Percentiles rank a stretch among this genome's conserved stretches.
Evolutionary conservation across 2,888 invertebrate genomes (phyloP).

Genomic region (Euplexia lucipara): DNA sequence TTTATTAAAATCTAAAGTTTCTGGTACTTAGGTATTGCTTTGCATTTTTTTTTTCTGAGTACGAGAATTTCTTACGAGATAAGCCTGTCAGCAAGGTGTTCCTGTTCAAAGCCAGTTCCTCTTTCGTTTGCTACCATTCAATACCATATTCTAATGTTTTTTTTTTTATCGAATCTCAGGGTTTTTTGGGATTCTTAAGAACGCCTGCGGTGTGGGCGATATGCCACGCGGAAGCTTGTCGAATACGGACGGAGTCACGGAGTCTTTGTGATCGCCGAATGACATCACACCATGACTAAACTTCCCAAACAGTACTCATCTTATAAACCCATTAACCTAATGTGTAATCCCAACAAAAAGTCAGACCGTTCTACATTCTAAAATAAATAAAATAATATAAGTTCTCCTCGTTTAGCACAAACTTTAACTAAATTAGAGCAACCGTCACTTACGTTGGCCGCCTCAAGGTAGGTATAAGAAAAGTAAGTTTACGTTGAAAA

Average conservation of each 20-base stretch:
- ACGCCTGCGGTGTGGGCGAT: constrained; percentile 68
- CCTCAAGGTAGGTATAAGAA: too few relatives aligned
- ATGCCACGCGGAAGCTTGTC: constrained; percentile 63
- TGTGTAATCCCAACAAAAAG: constrained; percentile 14
- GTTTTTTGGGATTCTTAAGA: constrained; percentile 19
- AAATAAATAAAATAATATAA: constrained; percentile 32
- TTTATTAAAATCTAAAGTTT: constrained; percentile 4
- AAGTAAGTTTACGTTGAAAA: constrained; percentile 33
- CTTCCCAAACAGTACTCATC: constrained; percentile 28
- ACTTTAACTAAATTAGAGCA: constrained; percentile 43
- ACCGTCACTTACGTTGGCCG: constrained; percentile 45
- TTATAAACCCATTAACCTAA: constrained; percentile 39
- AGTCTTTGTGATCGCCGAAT: constrained; percentile 40
- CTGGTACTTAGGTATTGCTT: background rate
- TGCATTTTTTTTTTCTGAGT: background rate
- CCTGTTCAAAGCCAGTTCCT: background rate
- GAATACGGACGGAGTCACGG: constrained; percentile 24
- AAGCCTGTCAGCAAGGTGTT: background rate
- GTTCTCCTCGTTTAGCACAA: constrained; percentile 24
- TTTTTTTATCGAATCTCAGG: background rate
- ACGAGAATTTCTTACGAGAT: background rate
- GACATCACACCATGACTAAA: constrained; percentile 63
- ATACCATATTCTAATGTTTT: background rate
- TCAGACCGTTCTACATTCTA: constrained; percentile 12
- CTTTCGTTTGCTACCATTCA: background rate